Conservation (phyloP, 2,113 vertebrate species). For the Pollachius pollachius region DNA sequence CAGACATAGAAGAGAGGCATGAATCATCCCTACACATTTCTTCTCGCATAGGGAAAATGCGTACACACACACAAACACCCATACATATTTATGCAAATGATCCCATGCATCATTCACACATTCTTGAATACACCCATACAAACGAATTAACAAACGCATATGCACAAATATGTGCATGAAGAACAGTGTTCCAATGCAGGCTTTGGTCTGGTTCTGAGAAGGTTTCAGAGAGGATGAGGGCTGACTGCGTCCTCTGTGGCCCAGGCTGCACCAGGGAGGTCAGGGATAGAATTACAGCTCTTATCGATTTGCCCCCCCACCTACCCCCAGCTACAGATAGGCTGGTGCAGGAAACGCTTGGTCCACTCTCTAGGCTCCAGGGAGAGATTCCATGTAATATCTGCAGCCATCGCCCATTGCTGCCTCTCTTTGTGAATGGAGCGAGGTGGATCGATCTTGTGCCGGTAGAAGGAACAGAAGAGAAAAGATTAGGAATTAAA, state of each 20-base stretch:
- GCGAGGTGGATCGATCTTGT: background rate
- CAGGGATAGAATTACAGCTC: constrained; percentile 66
- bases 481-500: too few relatives aligned
- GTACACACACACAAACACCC: too few relatives aligned
- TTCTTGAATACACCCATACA: too few relatives aligned
- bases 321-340: constrained; percentile 46
- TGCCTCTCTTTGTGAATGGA: background rate
- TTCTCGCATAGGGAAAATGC: too few relatives aligned
- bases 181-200: too few relatives aligned
- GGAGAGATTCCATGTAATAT: constrained; percentile 25
- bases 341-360: constrained; percentile 68
- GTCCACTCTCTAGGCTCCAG: constrained; percentile 52
- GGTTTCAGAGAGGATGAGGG: too few relatives aligned
- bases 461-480: too few relatives aligned
- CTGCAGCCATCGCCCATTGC: background rate
- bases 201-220: too few relatives aligned
- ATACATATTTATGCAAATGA: too few relatives aligned
- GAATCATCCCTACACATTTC: constrained; percentile 12
- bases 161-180: too few relatives aligned
- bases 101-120: too few relatives aligned
- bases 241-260: constrained; percentile 53
- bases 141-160: too few relatives aligned
- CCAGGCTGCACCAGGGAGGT: constrained; percentile 52
- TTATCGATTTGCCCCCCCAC: constrained; percentile 58
- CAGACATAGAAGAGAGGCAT: constrained; percentile 10